Evolutionary conservation across 2,888 invertebrate species (phyloP), one percentile per base, ranked within the genome.

Genomic region (Volucella inflata): DNA sequence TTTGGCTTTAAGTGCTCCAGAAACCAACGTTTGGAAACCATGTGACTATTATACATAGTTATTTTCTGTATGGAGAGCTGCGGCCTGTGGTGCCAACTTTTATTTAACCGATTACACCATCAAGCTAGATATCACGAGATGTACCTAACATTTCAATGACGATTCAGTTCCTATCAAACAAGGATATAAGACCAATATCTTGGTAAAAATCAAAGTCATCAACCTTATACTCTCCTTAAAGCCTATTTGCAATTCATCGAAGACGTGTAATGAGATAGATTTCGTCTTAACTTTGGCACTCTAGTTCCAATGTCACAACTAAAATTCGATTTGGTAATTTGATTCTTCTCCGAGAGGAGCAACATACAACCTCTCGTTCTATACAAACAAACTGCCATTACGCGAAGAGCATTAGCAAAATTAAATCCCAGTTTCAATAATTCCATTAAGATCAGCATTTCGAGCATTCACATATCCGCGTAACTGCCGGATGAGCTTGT

Each of bases 391-490:
- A 64, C 60, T 55, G 53, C 62, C 67, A 62, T 62, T 67, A 38
- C 71, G 67, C 71, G 11, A 60, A 62, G 59, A 76, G 67, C 84
- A 84, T 84, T 84, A 84, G 80, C 65, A 60, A 84, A 84, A 84
- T 84, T 84, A 84, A 80, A 84, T 84, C 80, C 80, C 65, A 84
- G 75, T 84, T 84, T 84, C 75, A 84, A 67, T 80, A 84, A 84
- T 84, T 76, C 75, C 79, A 84, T 84, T 84, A 80, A 84, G 65
- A 84, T 84, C 84, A 84, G 84, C 80, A 80, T 70, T 80, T 80
- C 51, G 59, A 84, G 53, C 44, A 48, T 65, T 21, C 67, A 67
- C 60, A 80, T 67, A 80, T 80, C 65, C 60, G 55, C 38, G 36
- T 71, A 62, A 40, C 55, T 50, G 67, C 12, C 10, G 55, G 21